Evolutionary conservation across 2,888 invertebrate species (phyloP), one percentile per base, ranked within the genome.

Genomic region (Galerucella nymphaeae): DNA sequence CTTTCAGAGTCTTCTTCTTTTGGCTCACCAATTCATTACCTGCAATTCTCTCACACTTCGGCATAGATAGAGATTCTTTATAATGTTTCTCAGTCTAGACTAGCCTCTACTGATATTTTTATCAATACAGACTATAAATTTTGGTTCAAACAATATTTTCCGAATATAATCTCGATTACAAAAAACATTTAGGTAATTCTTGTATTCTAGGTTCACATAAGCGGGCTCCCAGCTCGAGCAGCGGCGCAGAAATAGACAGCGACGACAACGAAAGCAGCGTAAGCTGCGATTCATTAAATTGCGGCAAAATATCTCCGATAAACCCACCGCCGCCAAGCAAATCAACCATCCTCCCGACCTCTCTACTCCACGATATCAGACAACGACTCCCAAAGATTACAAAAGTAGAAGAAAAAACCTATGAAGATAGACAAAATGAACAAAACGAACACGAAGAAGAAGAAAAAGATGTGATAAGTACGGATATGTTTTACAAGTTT

Each of bases 211-310:
- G 79, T 64, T 75, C 77, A 2, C 87, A 88, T 77, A 86, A 87
- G 80, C 87, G 90, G 57, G 88, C 89, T 8, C 75, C 81, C 9
- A 81, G 80, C 55, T 76, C 77, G 16, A 90, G 90, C 82, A 92
- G 92, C 82, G 92, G 90, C 13, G 88, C 87, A 84, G 92, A 89
- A 82, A 88, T 90, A 67, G 92, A 93, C 86, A 92, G 91, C 82
- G 92, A 92, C 86, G 92, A 91, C 85, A 91, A 91, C 86, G 92
- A 93, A 82, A 93, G 93, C 76, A 94, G 92, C 82, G 90, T 94
- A 82, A 94, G 94, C 83, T 94, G 93, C 85, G 95, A 95, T 85
- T 95, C 94, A 45, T 86, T 95, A 78, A 94, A 94, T 85, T 92
- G 92, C 80, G 90, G 90, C 77, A 93, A 94, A 84, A 85, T 91